These are phyloP conservation scores for Glaucidium brasilianum DNA, from an alignment of 2,113 vertebrate genomes.

Conservation along the genomic window DNA sequence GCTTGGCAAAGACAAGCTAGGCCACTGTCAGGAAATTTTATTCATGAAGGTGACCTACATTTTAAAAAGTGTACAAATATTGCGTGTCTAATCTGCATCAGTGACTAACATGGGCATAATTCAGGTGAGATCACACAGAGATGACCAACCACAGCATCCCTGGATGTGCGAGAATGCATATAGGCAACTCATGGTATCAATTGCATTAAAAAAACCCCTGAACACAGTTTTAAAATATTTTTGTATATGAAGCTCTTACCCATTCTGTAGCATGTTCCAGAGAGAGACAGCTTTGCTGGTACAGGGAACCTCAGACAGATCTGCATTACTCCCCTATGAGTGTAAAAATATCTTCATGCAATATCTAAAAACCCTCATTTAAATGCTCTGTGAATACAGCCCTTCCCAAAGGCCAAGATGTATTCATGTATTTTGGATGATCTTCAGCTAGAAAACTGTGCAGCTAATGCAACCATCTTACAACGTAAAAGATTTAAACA, in stretches of 20 bases:
- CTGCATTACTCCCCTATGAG: constrained; percentile 26
- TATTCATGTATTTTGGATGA: constrained; percentile 65
- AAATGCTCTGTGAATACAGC: constrained; percentile 52
- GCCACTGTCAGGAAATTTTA: not conserved
- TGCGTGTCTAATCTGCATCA: not conserved
- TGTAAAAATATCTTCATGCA: constrained; percentile 51
- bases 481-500: not conserved
- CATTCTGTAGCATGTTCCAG: not conserved
- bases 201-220: not conserved
- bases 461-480: constrained; percentile 46
- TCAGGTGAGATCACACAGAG: not conserved
- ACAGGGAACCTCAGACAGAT: constrained; percentile 15
- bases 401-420: constrained; percentile 52
- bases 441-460: constrained; percentile 8
- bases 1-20: not conserved
- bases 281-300: constrained; percentile 15
- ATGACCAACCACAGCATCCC: not conserved
- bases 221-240: not conserved
- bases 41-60: not conserved
- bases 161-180: not conserved
- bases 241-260: not conserved
- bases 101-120: not conserved
- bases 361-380: constrained; percentile 50
- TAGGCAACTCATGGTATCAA: not conserved
- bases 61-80: not conserved